These are phyloP conservation scores for Agrypnus murinus DNA, from an alignment of 2,888 invertebrate species.

Conservation along the genomic window DNA sequence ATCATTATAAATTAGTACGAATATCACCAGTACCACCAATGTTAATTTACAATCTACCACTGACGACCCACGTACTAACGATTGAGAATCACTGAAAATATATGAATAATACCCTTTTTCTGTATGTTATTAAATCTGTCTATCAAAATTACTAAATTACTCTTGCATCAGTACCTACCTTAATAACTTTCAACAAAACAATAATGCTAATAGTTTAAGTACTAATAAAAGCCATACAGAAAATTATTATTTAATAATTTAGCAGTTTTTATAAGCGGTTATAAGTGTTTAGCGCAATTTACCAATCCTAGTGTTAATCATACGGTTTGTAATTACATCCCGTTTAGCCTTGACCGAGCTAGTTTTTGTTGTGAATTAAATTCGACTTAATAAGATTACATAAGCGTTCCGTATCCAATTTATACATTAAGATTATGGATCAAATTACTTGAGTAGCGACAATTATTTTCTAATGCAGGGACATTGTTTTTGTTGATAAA, in stretches of 20 bases:
- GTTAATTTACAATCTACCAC: no score
- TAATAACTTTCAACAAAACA: no score
- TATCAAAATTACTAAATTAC: conserved; percentile 3
- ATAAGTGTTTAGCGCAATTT: conserved; percentile 33
- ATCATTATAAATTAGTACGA: no score
- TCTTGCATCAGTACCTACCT: neutral
- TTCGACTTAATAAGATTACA: conserved; percentile 28
- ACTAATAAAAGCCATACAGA: no score
- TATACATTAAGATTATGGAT: conserved; percentile 8
- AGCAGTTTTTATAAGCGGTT: conserved; percentile 30
- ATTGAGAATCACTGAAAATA: no score
- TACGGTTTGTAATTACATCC: conserved; percentile 39
- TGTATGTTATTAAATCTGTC: no score
- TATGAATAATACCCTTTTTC: no score
- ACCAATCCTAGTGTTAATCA: conserved; percentile 20
- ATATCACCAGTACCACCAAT: no score
- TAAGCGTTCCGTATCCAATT: conserved; percentile 24
- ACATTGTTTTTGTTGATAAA: neutral
- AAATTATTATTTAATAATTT: conserved; percentile 1
- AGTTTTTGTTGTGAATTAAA: conserved; percentile 35
- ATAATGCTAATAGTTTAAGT: no score
- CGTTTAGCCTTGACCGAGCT: conserved; percentile 40
- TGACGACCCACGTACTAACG: no score
- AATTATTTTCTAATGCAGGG: neutral
- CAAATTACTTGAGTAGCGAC: neutral